Percentiles rank a stretch among this genome's conserved stretches.
Conservation (phyloP, 2,888 invertebrate species). For the Crepidodera aurea region DNA sequence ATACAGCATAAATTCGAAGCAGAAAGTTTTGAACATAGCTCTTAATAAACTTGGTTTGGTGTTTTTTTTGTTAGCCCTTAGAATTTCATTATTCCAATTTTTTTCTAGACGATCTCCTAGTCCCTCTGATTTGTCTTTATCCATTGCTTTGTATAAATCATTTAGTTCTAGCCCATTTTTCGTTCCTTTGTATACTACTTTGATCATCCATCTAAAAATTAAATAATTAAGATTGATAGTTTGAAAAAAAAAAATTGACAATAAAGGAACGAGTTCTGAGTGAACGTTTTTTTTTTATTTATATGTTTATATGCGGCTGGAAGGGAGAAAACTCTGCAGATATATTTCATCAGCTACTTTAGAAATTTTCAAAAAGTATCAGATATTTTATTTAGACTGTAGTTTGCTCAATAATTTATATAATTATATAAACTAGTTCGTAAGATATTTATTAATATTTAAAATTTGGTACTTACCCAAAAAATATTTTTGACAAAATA, state of each 20-base stretch:
- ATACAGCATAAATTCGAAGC: constrained; percentile 39
- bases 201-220: constrained; percentile 53
- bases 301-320: too few species aligned
- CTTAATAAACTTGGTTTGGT: constrained; percentile 51
- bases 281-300: too few species aligned
- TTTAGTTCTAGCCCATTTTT: constrained; percentile 68
- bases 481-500: constrained; percentile 58
- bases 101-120: constrained; percentile 72
- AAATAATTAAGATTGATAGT: constrained; percentile 1
- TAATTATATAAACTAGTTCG: too few species aligned
- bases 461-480: constrained; percentile 45
- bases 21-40: constrained; percentile 42
- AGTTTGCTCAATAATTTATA: too few species aligned
- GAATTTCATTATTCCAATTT: constrained; percentile 58
- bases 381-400: too few species aligned
- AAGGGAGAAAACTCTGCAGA: too few species aligned
- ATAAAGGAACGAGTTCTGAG: too few species aligned
- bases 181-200: constrained; percentile 65
- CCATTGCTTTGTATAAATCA: constrained; percentile 70
- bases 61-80: constrained; percentile 35
- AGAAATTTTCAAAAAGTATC: too few species aligned
- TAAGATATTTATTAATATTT: too few species aligned
- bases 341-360: too few species aligned
- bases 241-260: too few species aligned
- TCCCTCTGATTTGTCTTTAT: constrained; percentile 68